These are phyloP conservation scores for Sebastes glaucus DNA, from an alignment of 2,797 vertebrate genomes.

Conservation along the genomic window DNA sequence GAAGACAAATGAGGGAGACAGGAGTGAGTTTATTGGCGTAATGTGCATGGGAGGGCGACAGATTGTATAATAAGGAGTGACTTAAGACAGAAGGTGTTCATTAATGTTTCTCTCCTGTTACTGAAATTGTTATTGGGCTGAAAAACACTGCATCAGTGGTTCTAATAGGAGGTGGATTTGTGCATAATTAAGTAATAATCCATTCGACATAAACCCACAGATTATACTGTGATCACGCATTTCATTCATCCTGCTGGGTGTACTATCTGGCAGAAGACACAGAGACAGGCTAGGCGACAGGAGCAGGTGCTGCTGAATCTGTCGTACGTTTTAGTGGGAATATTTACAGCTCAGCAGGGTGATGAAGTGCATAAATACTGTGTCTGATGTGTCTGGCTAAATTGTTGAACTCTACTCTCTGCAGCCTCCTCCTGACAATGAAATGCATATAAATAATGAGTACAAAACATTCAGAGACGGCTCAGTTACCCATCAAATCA, in stretches of 20 bases:
- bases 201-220: slow-evolving; percentile 20
- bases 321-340: background rate
- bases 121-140: background rate
- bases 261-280: slow-evolving; percentile 19
- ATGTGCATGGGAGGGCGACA: background rate
- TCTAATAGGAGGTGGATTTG: background rate
- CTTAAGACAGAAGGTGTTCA: background rate
- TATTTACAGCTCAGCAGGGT: slow-evolving; percentile 18
- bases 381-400: background rate
- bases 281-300: slow-evolving; percentile 3
- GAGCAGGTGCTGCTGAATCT: slow-evolving; percentile 37
- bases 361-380: slow-evolving; percentile 15
- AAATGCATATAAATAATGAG: background rate
- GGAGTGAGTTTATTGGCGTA: background rate
- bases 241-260: slow-evolving; percentile 13
- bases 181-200: slow-evolving; percentile 23
- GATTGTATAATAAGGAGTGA: background rate
- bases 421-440: background rate
- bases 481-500: background rate
- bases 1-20: background rate
- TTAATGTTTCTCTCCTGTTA: background rate
- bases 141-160: slow-evolving; percentile 4
- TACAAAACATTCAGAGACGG: background rate
- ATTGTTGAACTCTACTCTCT: slow-evolving; percentile 1
- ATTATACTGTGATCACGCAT: slow-evolving; percentile 14